Evolutionary conservation across 2,113 vertebrate genomes (phyloP), one percentile per base, ranked within the genome.

Genomic region (Hemichromis elongatus): DNA sequence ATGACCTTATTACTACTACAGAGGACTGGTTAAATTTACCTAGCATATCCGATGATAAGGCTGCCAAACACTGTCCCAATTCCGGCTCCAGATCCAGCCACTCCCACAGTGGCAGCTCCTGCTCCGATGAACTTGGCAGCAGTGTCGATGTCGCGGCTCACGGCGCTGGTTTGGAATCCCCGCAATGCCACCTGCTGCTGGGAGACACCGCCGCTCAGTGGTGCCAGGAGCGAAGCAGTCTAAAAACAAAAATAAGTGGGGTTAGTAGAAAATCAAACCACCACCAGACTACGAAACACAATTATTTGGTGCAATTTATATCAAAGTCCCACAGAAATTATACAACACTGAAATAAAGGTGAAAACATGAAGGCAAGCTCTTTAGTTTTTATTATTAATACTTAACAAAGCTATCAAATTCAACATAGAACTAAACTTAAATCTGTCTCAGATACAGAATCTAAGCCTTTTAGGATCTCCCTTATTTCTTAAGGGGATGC

Each of bases 101-200:
- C 99, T 92, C 98, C 99, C 81, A 99, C 99, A 79, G 98, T 99
- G 91, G 99, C 99, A 85, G 98, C 99, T 90, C 99, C 99, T 79
- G 99, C 99, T 93, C 98, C 99, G 86, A 99, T 99, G 91, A 99
- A 99, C 95, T 99, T 99, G 89, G 99, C 99, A 92, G 99, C 99
- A 81, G 99, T 99, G 94, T 99, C 98, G 93, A 99, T 97, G 95
- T 99, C 98, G 87, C 97, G 97, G 96, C 96, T 99, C 95, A 99
- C 89, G 47, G 97, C 97, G 88, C 98, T 99, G 73, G 98, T 99
- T 95, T 99, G 99, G 95, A 99, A 98, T 73, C 96, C 96, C 88
- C 98, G 96, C 92, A 97, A 93, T 89, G 96, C 97, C 94, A 97
- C 86, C 70, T 93, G 97, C 89, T 92, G 92, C 87, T 93, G 94